A percentile compares a stretch with the other conserved stretches of the same genome.
Evolutionary conservation across 2,888 invertebrate species (phyloP).

Genomic region (Nephrotoma guestfalica): DNA sequence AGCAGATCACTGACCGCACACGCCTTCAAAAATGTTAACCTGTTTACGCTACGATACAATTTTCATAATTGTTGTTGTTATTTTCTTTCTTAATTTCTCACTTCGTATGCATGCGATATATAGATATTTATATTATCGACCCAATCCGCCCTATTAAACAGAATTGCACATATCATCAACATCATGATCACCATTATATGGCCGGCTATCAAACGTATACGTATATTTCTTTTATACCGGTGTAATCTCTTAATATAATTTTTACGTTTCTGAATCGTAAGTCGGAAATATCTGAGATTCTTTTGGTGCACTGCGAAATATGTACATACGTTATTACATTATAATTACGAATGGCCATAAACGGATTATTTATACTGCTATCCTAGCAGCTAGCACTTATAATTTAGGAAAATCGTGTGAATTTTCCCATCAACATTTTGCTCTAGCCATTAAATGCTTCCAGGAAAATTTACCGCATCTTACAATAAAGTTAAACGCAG

Average conservation of each 20-base stretch:
- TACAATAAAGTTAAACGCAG: not conserved
- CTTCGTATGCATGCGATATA: not conserved
- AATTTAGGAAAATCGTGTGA: not conserved
- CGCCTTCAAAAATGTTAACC: constrained; percentile 4
- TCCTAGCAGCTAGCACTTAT: not conserved
- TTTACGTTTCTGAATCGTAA: too few species aligned
- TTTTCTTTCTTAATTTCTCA: not conserved
- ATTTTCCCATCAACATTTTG: not conserved
- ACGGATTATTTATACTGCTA: not conserved
- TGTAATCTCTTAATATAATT: too few species aligned
- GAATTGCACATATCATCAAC: not conserved
- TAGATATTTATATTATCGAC: not conserved
- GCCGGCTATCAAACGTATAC: not conserved
- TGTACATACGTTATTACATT: too few species aligned
- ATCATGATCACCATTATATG: not conserved
- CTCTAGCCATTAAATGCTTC: not conserved
- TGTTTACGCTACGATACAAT: not conserved
- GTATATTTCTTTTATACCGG: not conserved
- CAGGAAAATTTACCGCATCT: not conserved
- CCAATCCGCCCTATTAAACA: not conserved
- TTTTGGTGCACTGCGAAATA: not conserved
- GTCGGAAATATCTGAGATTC: not conserved
- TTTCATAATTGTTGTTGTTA: not conserved
- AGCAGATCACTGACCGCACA: constrained; percentile 2
- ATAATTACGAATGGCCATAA: not conserved